Conservation (phyloP, 1,140 invertebrate genomes). For the Pinna nobilis region DNA sequence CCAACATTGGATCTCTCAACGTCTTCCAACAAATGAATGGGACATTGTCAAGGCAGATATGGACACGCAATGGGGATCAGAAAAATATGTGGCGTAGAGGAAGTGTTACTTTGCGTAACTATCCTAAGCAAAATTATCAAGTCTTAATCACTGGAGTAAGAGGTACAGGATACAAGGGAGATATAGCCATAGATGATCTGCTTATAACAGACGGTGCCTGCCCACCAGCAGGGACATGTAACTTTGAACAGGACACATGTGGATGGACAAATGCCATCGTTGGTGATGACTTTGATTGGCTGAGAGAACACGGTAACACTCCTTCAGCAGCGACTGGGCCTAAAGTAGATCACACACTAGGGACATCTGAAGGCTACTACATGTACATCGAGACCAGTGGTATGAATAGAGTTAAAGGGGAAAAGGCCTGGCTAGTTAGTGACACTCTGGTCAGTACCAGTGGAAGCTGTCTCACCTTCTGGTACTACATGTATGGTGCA, state of each 20-base stretch:
- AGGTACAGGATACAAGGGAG: conserved; percentile 54
- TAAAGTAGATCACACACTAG: conserved; percentile 73
- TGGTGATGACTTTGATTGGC: conserved; percentile 68
- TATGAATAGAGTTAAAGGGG: conserved; percentile 35
- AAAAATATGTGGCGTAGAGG: conserved; percentile 82
- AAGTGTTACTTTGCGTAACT: conserved; percentile 23
- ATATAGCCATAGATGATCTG: conserved; percentile 72
- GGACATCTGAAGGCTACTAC: conserved; percentile 53
- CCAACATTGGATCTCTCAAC: conserved; percentile 62
- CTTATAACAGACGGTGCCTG: conserved; percentile 57
- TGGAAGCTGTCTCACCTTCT: conserved; percentile 61
- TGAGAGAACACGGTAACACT: conserved; percentile 58
- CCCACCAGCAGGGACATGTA: conserved; percentile 58
- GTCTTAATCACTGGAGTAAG: conserved; percentile 61
- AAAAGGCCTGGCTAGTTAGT: conserved; percentile 65
- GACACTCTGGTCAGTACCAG: conserved; percentile 46
- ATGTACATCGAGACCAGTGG: conserved; percentile 69
- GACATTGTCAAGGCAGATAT: conserved; percentile 30
- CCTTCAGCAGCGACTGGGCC: conserved; percentile 57
- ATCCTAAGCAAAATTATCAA: conserved; percentile 45
- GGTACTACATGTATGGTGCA: conserved; percentile 72
- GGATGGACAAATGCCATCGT: conserved; percentile 59
- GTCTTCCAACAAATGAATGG: conserved; percentile 53
- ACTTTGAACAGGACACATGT: conserved; percentile 69
- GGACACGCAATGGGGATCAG: conserved; percentile 80